Percentiles rank a stretch among this genome's conserved stretches.
phyloP scores from a whole-genome alignment of 1,140 invertebrate genomes.

The Episyrphus balteatus region DNA sequence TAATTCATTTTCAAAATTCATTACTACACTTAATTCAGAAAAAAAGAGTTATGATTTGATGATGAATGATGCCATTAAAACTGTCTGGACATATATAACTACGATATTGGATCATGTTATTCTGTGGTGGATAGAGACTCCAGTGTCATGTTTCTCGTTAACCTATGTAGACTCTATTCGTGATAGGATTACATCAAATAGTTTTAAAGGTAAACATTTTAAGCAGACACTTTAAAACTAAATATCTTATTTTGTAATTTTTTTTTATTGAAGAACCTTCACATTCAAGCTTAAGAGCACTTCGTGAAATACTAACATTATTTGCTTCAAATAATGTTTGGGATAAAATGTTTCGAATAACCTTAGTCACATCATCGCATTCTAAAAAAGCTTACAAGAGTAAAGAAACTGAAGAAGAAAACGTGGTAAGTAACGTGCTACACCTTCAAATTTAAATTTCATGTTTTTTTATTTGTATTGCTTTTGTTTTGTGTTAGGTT shows the following conservation, averaged over 20 bases:
- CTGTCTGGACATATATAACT: conserved; percentile 59
- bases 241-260: neutral
- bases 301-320: conserved; percentile 62
- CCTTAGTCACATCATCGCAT: conserved; percentile 7
- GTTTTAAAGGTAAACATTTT: conserved; percentile 41
- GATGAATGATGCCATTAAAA: too few species aligned
- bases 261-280: conserved; percentile 48
- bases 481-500: too few species aligned
- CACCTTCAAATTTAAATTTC: too few species aligned
- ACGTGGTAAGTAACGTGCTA: too few species aligned
- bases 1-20: neutral
- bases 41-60: too few species aligned
- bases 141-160: conserved; percentile 51
- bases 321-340: conserved; percentile 61
- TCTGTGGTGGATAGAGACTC: conserved; percentile 64
- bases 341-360: conserved; percentile 54
- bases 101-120: conserved; percentile 63
- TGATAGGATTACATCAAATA: conserved; percentile 51
- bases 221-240: neutral
- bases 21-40: neutral
- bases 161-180: conserved; percentile 55
- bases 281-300: conserved; percentile 52
- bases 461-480: too few species aligned
- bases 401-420: too few species aligned
- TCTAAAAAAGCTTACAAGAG: too few species aligned